Base-by-base conservation (phyloP, 2,888 invertebrate genomes). In the Platerodrilus igneus region DNA sequence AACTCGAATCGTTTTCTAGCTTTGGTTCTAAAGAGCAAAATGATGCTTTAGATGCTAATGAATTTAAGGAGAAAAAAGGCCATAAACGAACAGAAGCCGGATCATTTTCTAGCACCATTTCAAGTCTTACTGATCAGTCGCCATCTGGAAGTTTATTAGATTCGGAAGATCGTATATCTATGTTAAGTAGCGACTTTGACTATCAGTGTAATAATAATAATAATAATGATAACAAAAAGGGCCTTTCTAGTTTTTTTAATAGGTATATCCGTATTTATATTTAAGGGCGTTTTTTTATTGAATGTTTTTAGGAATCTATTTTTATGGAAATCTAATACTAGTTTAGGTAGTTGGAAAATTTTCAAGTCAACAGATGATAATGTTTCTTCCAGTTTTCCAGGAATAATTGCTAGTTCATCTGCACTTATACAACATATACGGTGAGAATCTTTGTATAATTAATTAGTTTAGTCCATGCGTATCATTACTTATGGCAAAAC, bases 391-490 rank as follows among this genome's bases (percentile, higher is more conserved):
- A 51, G 60, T 27, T 62, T 61, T 52, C 74, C 76, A 44, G 76
- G 77, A 56, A 71, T 78, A 14, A 77, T 83, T 9, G 81, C 81
- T 23, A 83, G 83, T 53, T 83, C 83, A 16, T 76, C 81, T 35
- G 84, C 83, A 7, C 68, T 84, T 36, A 84, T 85, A 53, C 81
- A 82, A 57, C 78, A 83, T 64, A 78, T 80, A 53, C 71, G 77
- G 78, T 77, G 53, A 42, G 8, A 26, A n/a, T n/a, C n/a, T n/a
- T n/a, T n/a, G n/a, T n/a, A n/a, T n/a, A n/a, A n/a, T n/a, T n/a
- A n/a, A n/a, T n/a, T n/a, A n/a, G n/a, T n/a, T n/a, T n/a, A n/a
- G n/a, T n/a, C n/a, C n/a, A n/a, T n/a, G n/a, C n/a, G n/a, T n/a
- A n/a, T n/a, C n/a, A n/a, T n/a, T n/a, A n/a, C n/a, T n/a, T n/a